phyloP scores from a whole-genome alignment of 2,797 vertebrate genomes.

The Girardinus metallicus region DNA sequence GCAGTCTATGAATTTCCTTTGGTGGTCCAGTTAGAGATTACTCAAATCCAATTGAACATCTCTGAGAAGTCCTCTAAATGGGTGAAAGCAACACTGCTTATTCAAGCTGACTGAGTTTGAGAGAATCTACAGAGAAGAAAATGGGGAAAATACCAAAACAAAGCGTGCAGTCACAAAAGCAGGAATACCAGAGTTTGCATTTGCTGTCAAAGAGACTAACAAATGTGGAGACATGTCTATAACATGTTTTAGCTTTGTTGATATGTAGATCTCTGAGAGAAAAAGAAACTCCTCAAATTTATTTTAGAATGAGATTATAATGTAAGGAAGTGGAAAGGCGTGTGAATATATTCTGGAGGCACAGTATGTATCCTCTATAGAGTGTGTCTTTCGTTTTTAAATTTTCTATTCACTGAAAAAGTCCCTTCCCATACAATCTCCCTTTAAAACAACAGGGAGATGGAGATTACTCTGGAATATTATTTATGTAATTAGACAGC shows the following conservation, averaged over 20 bases:
- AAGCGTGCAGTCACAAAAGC: not conserved
- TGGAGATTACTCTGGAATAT: not conserved
- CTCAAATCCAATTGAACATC: not conserved
- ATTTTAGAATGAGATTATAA: not conserved
- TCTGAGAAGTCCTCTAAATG: not conserved
- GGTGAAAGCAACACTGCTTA: not conserved
- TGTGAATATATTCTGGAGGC: not conserved
- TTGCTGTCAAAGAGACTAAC: not conserved
- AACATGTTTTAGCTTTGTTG: not conserved
- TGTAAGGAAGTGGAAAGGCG: not conserved
- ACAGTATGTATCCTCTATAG: not conserved
- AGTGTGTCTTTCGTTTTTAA: not conserved
- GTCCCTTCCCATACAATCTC: not conserved
- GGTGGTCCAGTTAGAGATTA: not conserved
- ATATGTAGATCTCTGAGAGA: not conserved
- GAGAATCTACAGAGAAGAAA: not conserved
- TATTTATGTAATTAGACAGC: constrained; percentile 4
- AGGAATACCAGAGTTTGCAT: not conserved
- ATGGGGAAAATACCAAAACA: not conserved
- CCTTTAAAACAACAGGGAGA: constrained; percentile 5
- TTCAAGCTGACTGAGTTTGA: not conserved
- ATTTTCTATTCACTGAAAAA: not conserved
- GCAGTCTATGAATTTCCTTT: not conserved
- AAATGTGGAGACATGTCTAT: not conserved
- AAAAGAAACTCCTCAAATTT: not conserved